Evolutionary conservation across 2,113 vertebrate genomes (phyloP).

Genomic region (Donacobius atricapilla): DNA sequence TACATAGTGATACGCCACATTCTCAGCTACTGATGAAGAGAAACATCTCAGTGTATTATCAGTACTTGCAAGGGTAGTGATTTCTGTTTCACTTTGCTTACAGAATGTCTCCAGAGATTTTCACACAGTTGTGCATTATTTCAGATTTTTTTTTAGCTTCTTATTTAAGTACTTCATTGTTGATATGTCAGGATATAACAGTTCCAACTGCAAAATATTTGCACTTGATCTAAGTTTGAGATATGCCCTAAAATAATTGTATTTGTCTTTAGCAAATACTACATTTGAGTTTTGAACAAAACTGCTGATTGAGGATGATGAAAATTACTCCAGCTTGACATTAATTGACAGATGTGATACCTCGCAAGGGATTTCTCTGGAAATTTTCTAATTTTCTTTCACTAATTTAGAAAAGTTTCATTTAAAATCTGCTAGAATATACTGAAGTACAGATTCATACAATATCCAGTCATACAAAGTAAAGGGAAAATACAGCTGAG

Average conservation of each 20-base stretch:
- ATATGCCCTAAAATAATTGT: constrained; percentile 16
- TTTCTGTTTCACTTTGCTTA: constrained; percentile 22
- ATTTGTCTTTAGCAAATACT: constrained; percentile 60
- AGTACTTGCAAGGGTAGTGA: constrained; percentile 10
- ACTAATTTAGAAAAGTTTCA: constrained; percentile 31
- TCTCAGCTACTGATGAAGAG: constrained; percentile 50
- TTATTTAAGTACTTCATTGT: background rate
- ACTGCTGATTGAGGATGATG: constrained; percentile 5
- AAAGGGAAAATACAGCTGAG: background rate
- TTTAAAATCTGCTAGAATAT: constrained; percentile 40
- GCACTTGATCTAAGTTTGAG: constrained; percentile 13
- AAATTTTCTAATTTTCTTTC: constrained; percentile 35
- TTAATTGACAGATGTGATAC: constrained; percentile 14
- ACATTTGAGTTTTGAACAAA: constrained; percentile 49
- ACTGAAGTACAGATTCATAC: background rate
- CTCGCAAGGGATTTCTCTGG: constrained; percentile 41
- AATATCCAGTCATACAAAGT: background rate
- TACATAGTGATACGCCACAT: constrained; percentile 31
- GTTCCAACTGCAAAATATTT: constrained; percentile 34
- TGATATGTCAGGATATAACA: background rate
- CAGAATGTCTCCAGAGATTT: constrained; percentile 28
- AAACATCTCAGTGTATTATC: constrained; percentile 32
- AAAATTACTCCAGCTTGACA: constrained; percentile 21
- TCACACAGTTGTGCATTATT: background rate
- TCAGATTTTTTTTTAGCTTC: background rate